Percentiles rank a stretch among this genome's conserved stretches.
Evolutionary conservation across 2,113 vertebrate genomes (phyloP).

Genomic region (Menura novaehollandiae): DNA sequence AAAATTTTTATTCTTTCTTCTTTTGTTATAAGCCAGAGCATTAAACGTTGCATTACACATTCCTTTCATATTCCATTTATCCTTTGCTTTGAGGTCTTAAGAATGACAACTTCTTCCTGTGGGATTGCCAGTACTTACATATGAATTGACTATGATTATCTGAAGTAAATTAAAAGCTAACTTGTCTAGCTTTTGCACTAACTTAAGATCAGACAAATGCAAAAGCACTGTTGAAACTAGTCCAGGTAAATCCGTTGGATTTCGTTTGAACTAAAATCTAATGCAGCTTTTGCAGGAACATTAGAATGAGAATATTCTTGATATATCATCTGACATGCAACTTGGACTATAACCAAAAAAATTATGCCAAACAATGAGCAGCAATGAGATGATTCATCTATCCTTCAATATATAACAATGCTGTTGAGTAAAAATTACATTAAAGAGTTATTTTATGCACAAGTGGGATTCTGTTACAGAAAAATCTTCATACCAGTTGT

Average conservation of each 20-base stretch:
- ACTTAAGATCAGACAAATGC: background rate
- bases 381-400: background rate
- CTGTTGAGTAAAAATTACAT: background rate
- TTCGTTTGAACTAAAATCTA: background rate
- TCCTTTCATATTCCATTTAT: background rate
- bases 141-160: background rate
- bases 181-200: background rate
- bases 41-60: background rate
- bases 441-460: background rate
- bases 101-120: background rate
- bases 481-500: background rate
- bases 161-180: constrained; percentile 13
- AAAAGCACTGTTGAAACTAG: background rate
- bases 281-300: background rate
- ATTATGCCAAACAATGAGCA: background rate
- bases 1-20: background rate
- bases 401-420: background rate
- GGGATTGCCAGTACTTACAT: background rate
- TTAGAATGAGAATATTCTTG: background rate
- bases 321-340: background rate
- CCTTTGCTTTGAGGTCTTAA: background rate
- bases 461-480: constrained; percentile 5
- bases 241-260: background rate
- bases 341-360: background rate
- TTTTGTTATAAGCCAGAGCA: background rate